phyloP scores from a whole-genome alignment of 2,888 invertebrate genomes.

The Timandra comae region DNA sequence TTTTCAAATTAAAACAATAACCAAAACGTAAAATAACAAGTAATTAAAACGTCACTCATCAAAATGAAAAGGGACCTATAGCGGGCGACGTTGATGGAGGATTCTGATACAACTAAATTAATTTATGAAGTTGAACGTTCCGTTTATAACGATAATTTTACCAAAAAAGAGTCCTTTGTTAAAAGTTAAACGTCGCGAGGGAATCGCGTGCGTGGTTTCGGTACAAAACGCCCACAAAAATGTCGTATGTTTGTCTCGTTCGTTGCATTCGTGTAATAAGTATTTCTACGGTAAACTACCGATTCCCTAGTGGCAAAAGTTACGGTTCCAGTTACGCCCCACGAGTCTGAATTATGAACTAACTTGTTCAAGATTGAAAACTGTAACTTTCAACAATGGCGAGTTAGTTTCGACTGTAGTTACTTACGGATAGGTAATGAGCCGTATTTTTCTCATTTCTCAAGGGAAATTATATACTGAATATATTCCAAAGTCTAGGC shows the following conservation, averaged over 20 bases:
- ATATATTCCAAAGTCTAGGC: conserved; percentile 15
- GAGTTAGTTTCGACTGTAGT: conserved; percentile 35
- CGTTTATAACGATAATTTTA: conserved; percentile 6
- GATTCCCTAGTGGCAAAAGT: conserved; percentile 40
- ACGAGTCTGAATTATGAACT: conserved; percentile 53
- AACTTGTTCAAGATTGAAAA: conserved; percentile 62
- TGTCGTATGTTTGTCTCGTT: conserved; percentile 20
- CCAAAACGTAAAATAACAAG: conserved; percentile 30
- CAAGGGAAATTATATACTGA: conserved; percentile 45
- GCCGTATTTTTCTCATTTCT: conserved; percentile 42
- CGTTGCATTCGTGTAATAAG: conserved; percentile 25
- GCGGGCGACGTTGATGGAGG: conserved; percentile 36
- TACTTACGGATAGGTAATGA: conserved; percentile 33
- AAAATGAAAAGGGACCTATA: conserved; percentile 30
- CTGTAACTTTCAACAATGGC: conserved; percentile 41
- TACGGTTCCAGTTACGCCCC: conserved; percentile 36
- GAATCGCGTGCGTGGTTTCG: conserved; percentile 33
- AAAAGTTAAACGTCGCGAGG: conserved; percentile 17
- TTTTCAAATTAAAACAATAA: conserved; percentile 32
- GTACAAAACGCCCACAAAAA: conserved; percentile 1
- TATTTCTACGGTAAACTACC: conserved; percentile 26
- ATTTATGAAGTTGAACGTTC: conserved; percentile 29
- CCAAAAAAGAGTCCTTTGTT: no score
- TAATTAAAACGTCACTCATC: conserved; percentile 42
- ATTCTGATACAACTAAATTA: conserved; percentile 37